Conservation (phyloP, 2,888 invertebrate species). For the Chaetogeoica ovagalla region DNA sequence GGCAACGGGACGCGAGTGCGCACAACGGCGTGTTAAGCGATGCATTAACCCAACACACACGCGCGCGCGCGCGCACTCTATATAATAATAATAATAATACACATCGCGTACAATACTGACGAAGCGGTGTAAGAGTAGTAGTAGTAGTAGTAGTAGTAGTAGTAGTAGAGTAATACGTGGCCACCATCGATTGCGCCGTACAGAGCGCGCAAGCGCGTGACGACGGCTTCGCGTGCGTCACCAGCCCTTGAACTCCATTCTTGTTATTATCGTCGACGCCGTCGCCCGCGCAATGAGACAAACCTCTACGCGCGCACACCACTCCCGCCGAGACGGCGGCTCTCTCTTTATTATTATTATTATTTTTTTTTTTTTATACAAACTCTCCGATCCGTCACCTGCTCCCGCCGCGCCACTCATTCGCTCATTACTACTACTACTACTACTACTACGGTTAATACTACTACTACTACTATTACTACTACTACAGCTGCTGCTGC, state of each 20-base stretch:
- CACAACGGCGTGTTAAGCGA: conserved; percentile 7
- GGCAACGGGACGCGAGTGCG: conserved; percentile 39
- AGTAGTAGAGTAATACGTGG: not conserved
- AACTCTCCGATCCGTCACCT: conserved; percentile 7
- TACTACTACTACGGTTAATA: not conserved
- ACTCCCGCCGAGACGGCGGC: not conserved
- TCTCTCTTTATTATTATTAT: not conserved
- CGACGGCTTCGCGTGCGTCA: conserved; percentile 36
- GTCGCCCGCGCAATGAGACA: not conserved
- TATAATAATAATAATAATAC: not conserved
- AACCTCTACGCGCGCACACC: not conserved
- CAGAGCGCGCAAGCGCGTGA: not conserved
- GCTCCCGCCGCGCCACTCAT: not conserved
- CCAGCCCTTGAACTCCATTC: conserved; percentile 50
- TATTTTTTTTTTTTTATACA: conserved; percentile 2
- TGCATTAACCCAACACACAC: conserved; percentile 8
- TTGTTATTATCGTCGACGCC: conserved; percentile 12
- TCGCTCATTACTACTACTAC: not conserved
- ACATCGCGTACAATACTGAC: too few relatives aligned
- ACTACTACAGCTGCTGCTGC: not conserved
- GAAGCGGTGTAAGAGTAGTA: not conserved
- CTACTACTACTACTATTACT: not conserved
- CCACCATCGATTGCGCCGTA: conserved; percentile 22
- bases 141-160: too few relatives aligned
- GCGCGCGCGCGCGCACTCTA: not conserved